Conservation (phyloP, 2,888 invertebrate genomes). For the Epistrophe eligans region DNA sequence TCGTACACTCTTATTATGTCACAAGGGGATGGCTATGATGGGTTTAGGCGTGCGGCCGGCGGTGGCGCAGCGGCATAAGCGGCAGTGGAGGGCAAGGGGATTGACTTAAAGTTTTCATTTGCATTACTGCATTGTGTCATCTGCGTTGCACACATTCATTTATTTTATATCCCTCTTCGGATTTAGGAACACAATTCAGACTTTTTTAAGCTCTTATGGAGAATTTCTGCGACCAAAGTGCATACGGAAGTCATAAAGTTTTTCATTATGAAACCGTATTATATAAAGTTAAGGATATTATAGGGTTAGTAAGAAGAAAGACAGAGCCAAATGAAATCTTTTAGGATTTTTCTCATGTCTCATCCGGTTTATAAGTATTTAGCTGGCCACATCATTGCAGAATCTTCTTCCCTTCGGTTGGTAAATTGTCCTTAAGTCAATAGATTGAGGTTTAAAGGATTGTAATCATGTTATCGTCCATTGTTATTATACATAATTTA, state of each 20-base stretch:
- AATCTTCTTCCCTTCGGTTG: neutral
- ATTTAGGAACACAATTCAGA: conserved; percentile 37
- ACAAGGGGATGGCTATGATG: too few relatives aligned
- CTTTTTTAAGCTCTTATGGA: conserved; percentile 41
- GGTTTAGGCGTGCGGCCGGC: too few relatives aligned
- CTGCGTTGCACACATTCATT: conserved; percentile 43
- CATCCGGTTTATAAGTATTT: neutral
- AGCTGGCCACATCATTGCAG: neutral
- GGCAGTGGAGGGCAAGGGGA: neutral
- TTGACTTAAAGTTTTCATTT: conserved; percentile 59
- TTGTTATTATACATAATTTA: neutral
- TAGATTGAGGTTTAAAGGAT: conserved; percentile 4
- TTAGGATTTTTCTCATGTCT: neutral
- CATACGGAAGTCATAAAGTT: conserved; percentile 57
- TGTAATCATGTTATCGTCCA: neutral
- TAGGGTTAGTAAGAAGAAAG: neutral
- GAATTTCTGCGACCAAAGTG: conserved; percentile 44
- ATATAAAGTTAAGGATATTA: conserved; percentile 41
- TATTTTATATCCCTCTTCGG: conserved; percentile 44
- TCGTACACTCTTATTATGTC: neutral
- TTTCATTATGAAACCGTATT: conserved; percentile 47
- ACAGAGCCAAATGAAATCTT: neutral
- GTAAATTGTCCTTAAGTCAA: conserved; percentile 17
- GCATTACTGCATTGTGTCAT: conserved; percentile 60
- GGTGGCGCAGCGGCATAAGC: too few relatives aligned